Evolutionary conservation across 1,140 invertebrate genomes (phyloP).

Genomic region (Listronotus oregonensis): DNA sequence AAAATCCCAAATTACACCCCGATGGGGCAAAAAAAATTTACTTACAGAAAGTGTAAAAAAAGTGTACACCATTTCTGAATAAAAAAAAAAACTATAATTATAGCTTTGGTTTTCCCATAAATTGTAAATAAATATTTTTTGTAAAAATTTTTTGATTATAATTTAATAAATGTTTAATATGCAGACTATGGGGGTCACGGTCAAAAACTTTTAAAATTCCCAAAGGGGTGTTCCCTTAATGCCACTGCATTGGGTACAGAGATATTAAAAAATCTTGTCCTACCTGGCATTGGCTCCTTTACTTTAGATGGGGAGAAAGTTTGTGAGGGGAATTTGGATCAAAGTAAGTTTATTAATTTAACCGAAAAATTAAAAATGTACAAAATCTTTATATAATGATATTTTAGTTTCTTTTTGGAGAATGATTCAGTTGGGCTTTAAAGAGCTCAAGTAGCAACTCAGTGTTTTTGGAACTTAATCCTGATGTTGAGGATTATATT

Average conservation of each 20-base stretch:
- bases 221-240: slow-evolving; percentile 93
- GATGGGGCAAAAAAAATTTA: too few relatives aligned
- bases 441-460: slow-evolving; percentile 80
- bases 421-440: slow-evolving; percentile 77
- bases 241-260: slow-evolving; percentile 94
- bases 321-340: slow-evolving; percentile 88
- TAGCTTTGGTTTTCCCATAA: too few relatives aligned
- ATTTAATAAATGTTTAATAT: too few relatives aligned
- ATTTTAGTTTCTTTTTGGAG: slow-evolving; percentile 86
- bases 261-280: slow-evolving; percentile 89
- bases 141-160: too few relatives aligned
- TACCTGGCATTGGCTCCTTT: slow-evolving; percentile 95
- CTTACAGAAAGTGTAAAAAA: too few relatives aligned
- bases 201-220: slow-evolving; percentile 82
- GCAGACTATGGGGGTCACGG: slow-evolving; percentile 95
- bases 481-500: slow-evolving; percentile 92
- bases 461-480: slow-evolving; percentile 90
- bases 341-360: too few relatives aligned
- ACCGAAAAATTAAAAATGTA: neutral
- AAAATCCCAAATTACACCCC: too few relatives aligned
- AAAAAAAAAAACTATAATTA: too few relatives aligned
- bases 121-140: too few relatives aligned
- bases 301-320: slow-evolving; percentile 90
- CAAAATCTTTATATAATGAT: neutral
- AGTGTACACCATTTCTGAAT: too few relatives aligned